These are phyloP conservation scores for Drosophila nasuta DNA, from an alignment of 1,140 invertebrate genomes.

Conservation along the genomic window DNA sequence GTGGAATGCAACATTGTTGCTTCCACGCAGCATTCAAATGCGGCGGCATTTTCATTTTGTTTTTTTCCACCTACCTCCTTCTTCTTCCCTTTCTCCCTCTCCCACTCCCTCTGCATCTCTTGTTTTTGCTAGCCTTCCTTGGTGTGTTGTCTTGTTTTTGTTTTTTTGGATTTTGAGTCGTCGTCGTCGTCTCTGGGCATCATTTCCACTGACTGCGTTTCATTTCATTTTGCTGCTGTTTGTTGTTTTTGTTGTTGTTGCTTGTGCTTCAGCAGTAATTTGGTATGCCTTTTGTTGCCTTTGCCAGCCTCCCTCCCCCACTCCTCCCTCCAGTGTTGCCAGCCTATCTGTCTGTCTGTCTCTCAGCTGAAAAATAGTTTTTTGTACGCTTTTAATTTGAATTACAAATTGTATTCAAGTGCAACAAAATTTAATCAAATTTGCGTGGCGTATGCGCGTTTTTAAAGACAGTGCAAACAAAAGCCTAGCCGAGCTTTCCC, in stretches of 20 bases:
- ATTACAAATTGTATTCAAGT: conserved; percentile 79
- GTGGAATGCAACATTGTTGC: conserved; percentile 83
- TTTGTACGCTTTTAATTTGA: conserved; percentile 80
- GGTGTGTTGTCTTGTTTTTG: conserved; percentile 51
- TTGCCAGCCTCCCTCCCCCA: conserved; percentile 11
- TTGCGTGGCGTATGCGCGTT: conserved; percentile 46
- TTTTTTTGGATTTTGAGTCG: conserved; percentile 53
- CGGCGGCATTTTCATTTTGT: conserved; percentile 70
- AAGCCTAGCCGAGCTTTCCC: neutral
- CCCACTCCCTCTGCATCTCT: neutral
- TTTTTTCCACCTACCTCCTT: conserved; percentile 2
- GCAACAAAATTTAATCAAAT: conserved; percentile 75
- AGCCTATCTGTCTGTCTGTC: conserved; percentile 1
- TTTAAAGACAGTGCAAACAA: conserved; percentile 53
- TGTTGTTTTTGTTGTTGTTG: conserved; percentile 27
- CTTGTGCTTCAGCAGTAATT: conserved; percentile 72
- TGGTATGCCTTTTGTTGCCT: conserved; percentile 78
- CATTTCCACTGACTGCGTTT: conserved; percentile 82
- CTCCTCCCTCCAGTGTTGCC: neutral
- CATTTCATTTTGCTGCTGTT: conserved; percentile 62
- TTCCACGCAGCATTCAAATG: conserved; percentile 80
- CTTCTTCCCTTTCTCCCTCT: no score
- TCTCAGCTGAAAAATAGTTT: conserved; percentile 55
- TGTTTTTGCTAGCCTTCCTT: conserved; percentile 15
- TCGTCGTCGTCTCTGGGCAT: conserved; percentile 51